Evolutionary conservation across 2,797 vertebrate genomes (phyloP).

Genomic region (Melanotaenia parkinsoni): DNA sequence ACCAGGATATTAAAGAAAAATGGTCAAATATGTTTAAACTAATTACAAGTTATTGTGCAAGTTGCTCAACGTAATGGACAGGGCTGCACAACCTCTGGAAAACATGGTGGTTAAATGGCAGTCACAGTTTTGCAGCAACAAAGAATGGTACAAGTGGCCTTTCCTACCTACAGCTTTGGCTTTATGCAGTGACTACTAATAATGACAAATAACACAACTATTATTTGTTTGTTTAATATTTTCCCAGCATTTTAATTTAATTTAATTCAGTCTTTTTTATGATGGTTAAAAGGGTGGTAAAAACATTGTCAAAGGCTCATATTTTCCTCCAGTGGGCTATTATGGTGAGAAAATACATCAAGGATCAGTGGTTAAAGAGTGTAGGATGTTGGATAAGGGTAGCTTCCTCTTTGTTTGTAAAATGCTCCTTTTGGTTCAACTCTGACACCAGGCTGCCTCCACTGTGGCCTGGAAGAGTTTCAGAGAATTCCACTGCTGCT

Average conservation of each 20-base stretch:
- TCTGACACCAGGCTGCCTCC: conserved; percentile 48
- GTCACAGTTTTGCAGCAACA: too few species aligned
- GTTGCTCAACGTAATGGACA: too few species aligned
- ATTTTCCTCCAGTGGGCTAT: conserved; percentile 43
- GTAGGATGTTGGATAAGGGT: conserved; percentile 26
- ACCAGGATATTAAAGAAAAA: neutral
- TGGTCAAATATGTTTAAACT: neutral
- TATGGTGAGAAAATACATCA: conserved; percentile 21
- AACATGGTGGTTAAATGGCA: too few species aligned
- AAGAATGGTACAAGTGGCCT: neutral
- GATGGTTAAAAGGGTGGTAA: conserved; percentile 36
- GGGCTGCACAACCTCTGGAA: too few species aligned
- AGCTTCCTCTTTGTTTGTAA: conserved; percentile 43
- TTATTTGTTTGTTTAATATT: neutral
- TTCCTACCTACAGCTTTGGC: neutral
- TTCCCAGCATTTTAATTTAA: too few species aligned
- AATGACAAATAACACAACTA: neutral
- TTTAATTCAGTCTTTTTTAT: conserved; percentile 31
- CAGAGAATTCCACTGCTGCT: conserved; percentile 62
- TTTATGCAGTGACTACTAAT: neutral
- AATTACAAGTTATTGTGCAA: neutral
- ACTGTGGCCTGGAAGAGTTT: conserved; percentile 56
- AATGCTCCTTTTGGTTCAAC: conserved; percentile 38
- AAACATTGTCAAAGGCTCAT: conserved; percentile 48
- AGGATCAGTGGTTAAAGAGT: conserved; percentile 41